phyloP scores from a whole-genome alignment of 2,888 invertebrate species.

The Escarpia spicata region DNA sequence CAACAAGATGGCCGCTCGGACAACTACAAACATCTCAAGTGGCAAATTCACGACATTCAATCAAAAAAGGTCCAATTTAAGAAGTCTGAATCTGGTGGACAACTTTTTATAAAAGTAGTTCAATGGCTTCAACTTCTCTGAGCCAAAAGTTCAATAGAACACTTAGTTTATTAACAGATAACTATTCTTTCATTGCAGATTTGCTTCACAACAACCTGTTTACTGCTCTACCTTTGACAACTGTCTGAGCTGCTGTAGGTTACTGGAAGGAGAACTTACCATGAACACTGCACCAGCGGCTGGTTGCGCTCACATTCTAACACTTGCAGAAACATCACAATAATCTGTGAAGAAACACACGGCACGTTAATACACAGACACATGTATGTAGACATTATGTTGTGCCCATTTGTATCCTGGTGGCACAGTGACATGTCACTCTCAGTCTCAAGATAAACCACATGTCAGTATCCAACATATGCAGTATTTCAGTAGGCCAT shows the following conservation, averaged over 20 bases:
- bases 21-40: background rate
- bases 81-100: background rate
- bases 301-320: conserved; percentile 87
- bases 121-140: background rate
- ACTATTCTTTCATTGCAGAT: background rate
- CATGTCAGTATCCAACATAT: background rate
- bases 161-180: background rate
- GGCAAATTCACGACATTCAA: background rate
- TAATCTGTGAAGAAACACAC: conserved; percentile 58
- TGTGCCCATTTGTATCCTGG: background rate
- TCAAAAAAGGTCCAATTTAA: background rate
- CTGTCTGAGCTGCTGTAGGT: background rate
- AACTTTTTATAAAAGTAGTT: background rate
- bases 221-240: background rate
- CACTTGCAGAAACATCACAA: conserved; percentile 92
- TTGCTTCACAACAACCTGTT: background rate
- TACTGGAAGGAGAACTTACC: conserved; percentile 69
- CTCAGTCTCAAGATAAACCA: background rate
- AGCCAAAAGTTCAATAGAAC: background rate
- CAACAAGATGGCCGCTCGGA: background rate
- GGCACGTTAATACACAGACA: background rate
- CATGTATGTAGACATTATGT: background rate
- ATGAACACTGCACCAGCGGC: conserved; percentile 92
- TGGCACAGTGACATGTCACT: background rate
- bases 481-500: background rate